A percentile compares a stretch with the other conserved stretches of the same genome.
Conservation (phyloP, 1,140 invertebrate genomes). For the Zaprionus gabonicus region DNA sequence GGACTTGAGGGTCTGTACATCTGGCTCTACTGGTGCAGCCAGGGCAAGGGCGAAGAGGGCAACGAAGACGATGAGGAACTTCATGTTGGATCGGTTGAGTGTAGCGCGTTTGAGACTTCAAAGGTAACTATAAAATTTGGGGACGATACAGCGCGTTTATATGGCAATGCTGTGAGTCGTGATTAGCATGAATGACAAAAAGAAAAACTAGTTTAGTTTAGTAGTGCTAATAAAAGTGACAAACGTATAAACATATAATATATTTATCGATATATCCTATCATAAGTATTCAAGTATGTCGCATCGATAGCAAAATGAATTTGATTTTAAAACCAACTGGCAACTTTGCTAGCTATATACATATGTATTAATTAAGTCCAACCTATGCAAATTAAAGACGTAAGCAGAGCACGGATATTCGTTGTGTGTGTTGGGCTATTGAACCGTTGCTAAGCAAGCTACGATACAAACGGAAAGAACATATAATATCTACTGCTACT, state of each 20-base stretch:
- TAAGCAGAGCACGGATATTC: background rate
- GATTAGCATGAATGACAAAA: background rate
- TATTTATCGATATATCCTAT: background rate
- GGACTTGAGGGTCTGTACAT: slow-evolving; percentile 55
- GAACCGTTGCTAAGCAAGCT: background rate
- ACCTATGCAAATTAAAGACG: slow-evolving; percentile 3
- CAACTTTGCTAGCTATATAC: background rate
- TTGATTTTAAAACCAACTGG: background rate
- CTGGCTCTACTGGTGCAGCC: slow-evolving; percentile 39
- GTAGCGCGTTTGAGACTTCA: slow-evolving; percentile 39
- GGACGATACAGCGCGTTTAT: slow-evolving; percentile 9
- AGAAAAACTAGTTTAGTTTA: slow-evolving; percentile 15
- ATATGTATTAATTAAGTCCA: background rate
- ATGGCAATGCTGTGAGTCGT: slow-evolving; percentile 8
- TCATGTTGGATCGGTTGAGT: slow-evolving; percentile 51
- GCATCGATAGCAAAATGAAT: slow-evolving; percentile 2
- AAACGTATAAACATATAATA: background rate
- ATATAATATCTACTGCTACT: background rate
- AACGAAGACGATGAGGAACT: slow-evolving; percentile 73
- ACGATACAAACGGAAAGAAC: background rate
- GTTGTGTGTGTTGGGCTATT: background rate
- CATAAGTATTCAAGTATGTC: background rate
- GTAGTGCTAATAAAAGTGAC: background rate
- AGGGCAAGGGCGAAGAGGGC: slow-evolving; percentile 75
- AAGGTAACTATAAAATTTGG: slow-evolving; percentile 36